Evolutionary conservation across 2,797 vertebrate species (phyloP), one percentile per base, ranked within the genome.

Genomic region (Melopsittacus undulatus): DNA sequence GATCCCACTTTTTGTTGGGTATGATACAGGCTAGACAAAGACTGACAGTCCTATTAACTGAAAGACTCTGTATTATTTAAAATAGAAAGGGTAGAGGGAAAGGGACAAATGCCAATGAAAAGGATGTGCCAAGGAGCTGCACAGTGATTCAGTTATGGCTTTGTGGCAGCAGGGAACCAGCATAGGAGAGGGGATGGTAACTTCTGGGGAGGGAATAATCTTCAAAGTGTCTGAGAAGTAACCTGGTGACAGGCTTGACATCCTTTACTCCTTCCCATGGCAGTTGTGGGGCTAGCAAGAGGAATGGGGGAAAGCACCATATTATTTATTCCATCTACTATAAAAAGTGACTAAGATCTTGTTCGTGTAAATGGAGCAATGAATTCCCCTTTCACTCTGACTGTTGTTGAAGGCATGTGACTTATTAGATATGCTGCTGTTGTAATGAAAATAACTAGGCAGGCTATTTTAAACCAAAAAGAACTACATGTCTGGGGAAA

Each of bases 331-430:
- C 54, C 17, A 32, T 66, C 57, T 81, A 9, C 32, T 90, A 17
- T 34, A 86, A 89, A 72, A 85, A 90, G n/a, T 72, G 54, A 43
- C 57, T 23, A 83, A 89, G 66, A 43, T 81, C 49, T 92, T 77
- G 8, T 77, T 87, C 4, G 13, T 59, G 67, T 86, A 81, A 86
- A 63, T 26, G 54, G n/a, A 86, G 63, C n/a, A 86, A 75, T 81
- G 73, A 95, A 95, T 93, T 91, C 69, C 76, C 76, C 54, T 93
- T 92, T 94, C 69, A 46, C 36, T 81, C 61, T 56, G 78, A 75
- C 42, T 93, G 79, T 69, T 69, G 66, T 61, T 81, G 67, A 78
- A 86, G 57, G 70, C 27, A 23, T 67, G 72, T 29, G 10, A 76
- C 63, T 83, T 91, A 51, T 7, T 83, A 83, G 82, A 90, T 78